Base-by-base conservation (phyloP, 2,113 vertebrate genomes). In the Forbesichthys agassizii region DNA sequence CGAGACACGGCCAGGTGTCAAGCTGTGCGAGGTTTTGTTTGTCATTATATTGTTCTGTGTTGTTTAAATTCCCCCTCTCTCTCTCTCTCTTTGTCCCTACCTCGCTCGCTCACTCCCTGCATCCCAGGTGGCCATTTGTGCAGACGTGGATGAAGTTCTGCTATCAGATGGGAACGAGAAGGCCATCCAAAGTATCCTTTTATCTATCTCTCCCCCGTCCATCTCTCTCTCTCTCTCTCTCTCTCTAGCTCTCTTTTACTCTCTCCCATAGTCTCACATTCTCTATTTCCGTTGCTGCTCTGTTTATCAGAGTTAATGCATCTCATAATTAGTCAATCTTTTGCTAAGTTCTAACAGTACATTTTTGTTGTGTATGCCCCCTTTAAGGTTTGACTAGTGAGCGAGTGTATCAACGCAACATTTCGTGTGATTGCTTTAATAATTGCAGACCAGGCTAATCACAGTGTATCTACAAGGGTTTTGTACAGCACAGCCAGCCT, bases 81-180 rank as follows among this genome's bases (percentile, higher is more conserved):
- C 66, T 20, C 61, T 92, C 92, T 93, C 92, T 93, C 93, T 92
- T 88, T 91, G 89, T 75, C 90, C 86, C 81, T 91, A 85, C 18
- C 53, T 64, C 62, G 66, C 55, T 71, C 52, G 67, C 57, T 71
- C 86, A 88, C 56, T 71, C 64, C 72, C 71, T 68, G 63, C 75
- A 74, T 80, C 83, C 69, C 95, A 99, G 98, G 95, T 99, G 94
- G 96, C 98, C 89, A 93, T 98, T 95, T 98, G 94, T 95, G 96
- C 98, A 93, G 97, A 99, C 94, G 96, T 94, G 93, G 96, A 95
- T 93, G 96, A 99, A 95, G 96, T 99, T 93, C 93, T 98, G 91
- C 95, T 99, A 94, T 98, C 97, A 93, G 98, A 99, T 95, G 98
- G 98, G 92, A 99, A 99, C 92, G 96, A 98, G 95, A 99, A 96